A percentile compares a stretch with the other conserved stretches of the same genome.
These are phyloP conservation scores for Antheraea yamamai DNA, from an alignment of 2,888 invertebrate species.

Conservation along the genomic window DNA sequence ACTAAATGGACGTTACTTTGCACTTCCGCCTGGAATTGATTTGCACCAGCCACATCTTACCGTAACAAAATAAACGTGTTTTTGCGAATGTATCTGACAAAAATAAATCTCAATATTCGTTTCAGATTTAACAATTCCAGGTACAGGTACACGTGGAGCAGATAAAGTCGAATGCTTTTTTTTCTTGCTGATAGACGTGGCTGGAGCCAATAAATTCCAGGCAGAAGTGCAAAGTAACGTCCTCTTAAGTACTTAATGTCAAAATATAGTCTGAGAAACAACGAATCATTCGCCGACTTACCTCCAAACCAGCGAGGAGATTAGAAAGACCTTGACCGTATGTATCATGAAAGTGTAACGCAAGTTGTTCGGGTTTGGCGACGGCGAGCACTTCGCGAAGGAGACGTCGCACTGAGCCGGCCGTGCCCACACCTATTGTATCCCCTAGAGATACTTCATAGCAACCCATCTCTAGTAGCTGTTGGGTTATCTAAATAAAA, in stretches of 20 bases:
- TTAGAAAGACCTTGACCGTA: constrained; percentile 98
- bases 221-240: too few relatives aligned
- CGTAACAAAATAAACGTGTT: too few relatives aligned
- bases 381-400: constrained; percentile 87
- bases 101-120: too few relatives aligned
- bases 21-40: too few relatives aligned
- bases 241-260: neutral
- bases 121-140: too few relatives aligned
- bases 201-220: too few relatives aligned
- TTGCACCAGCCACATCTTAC: too few relatives aligned
- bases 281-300: constrained; percentile 44
- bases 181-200: too few relatives aligned
- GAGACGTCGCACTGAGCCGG: constrained; percentile 88
- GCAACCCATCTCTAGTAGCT: constrained; percentile 92
- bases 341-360: constrained; percentile 98
- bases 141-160: too few relatives aligned
- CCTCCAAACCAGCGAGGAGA: constrained; percentile 93
- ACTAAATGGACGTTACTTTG: too few relatives aligned
- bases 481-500: constrained; percentile 77
- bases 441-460: constrained; percentile 98
- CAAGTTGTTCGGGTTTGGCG: constrained; percentile 86
- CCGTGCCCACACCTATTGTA: constrained; percentile 98
- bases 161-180: too few relatives aligned
- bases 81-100: too few relatives aligned
- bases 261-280: neutral